Conservation (phyloP, 1,140 invertebrate genomes). For the Apis dorsata region DNA sequence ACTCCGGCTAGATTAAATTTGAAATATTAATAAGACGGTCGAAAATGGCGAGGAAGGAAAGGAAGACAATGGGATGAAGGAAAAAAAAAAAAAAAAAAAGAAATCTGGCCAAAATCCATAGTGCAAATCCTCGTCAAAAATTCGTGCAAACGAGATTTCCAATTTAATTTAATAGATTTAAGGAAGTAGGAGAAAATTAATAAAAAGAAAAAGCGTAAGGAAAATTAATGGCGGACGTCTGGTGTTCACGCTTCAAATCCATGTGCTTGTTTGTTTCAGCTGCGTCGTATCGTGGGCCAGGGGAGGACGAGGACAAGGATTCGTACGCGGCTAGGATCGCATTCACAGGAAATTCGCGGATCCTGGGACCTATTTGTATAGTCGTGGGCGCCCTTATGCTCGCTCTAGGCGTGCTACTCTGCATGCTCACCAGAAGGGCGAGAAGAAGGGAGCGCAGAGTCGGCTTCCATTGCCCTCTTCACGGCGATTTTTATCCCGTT, state of each 20-base stretch:
- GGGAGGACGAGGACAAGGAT: slow-evolving; percentile 85
- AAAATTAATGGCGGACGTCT: too few relatives aligned
- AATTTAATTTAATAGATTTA: not conserved
- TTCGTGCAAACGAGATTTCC: not conserved
- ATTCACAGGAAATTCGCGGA: slow-evolving; percentile 86
- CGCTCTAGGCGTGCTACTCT: slow-evolving; percentile 82
- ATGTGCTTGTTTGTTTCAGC: slow-evolving; percentile 78
- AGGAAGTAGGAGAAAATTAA: too few relatives aligned
- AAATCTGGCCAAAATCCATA: too few relatives aligned
- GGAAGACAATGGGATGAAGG: too few relatives aligned
- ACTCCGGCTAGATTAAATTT: slow-evolving; percentile 21
- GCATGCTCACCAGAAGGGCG: slow-evolving; percentile 84
- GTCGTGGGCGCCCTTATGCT: slow-evolving; percentile 86
- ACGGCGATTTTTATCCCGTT: slow-evolving; percentile 88
- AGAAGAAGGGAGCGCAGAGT: slow-evolving; percentile 84
- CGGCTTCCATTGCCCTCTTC: slow-evolving; percentile 88
- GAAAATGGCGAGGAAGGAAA: not conserved
- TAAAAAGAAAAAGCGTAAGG: too few relatives aligned
- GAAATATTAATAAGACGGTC: slow-evolving; percentile 17
- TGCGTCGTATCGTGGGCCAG: slow-evolving; percentile 87
- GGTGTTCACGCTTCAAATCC: not conserved
- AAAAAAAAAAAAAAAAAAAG: not conserved
- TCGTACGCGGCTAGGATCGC: slow-evolving; percentile 86
- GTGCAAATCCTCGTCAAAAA: not conserved
- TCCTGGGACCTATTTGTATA: slow-evolving; percentile 86